A percentile compares a stretch with the other conserved stretches of the same genome.
Evolutionary conservation across 1,140 invertebrate genomes (phyloP).

Genomic region (Cryptotermes secundus): DNA sequence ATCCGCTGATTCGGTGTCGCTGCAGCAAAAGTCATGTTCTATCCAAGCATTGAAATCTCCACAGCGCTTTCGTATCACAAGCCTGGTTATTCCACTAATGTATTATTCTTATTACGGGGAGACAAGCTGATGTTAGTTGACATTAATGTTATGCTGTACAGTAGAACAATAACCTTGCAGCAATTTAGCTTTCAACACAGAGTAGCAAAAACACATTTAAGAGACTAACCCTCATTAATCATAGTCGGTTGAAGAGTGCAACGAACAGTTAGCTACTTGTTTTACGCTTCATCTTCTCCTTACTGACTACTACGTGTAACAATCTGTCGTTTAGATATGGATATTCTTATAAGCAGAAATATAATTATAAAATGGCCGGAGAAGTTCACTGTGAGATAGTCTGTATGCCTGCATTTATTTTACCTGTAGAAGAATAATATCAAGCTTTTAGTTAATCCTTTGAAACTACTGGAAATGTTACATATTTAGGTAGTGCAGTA

Average conservation of each 20-base stretch:
- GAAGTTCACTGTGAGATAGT: too few species aligned
- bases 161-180: not conserved
- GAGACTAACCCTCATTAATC: not conserved
- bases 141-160: not conserved
- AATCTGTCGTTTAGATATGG: not conserved
- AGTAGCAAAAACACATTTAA: not conserved
- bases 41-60: too few species aligned
- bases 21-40: too few species aligned
- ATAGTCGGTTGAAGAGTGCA: not conserved
- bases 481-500: too few species aligned
- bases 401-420: too few species aligned
- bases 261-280: not conserved
- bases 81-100: too few species aligned
- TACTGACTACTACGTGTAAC: not conserved
- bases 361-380: not conserved
- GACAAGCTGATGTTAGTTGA: not conserved
- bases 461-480: too few species aligned
- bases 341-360: not conserved
- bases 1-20: too few species aligned
- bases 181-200: not conserved
- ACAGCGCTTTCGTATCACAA: too few species aligned
- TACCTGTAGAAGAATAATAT: too few species aligned
- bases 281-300: not conserved
- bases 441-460: too few species aligned
- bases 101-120: too few species aligned